Conservation (phyloP, 2,888 invertebrate genomes). For the Tricholauxania praeusta region DNA sequence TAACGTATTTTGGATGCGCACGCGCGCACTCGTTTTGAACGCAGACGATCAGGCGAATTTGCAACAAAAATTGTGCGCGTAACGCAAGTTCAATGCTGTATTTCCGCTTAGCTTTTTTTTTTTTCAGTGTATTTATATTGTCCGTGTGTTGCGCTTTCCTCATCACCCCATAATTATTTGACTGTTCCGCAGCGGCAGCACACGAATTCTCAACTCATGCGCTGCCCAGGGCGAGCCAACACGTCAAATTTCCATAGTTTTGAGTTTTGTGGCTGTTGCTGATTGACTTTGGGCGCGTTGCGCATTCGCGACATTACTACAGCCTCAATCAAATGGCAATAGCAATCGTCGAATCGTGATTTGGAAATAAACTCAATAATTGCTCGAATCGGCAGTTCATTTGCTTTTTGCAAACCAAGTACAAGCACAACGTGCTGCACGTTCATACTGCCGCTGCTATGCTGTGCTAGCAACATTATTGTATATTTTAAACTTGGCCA, state of each 20-base stretch:
- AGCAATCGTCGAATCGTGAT: neutral
- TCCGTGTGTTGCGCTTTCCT: neutral
- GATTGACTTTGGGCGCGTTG: neutral
- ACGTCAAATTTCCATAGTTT: no score
- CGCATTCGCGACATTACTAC: neutral
- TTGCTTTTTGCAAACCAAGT: no score
- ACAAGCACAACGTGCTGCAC: no score
- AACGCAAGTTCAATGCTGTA: neutral
- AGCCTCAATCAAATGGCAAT: neutral
- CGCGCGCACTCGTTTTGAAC: no score
- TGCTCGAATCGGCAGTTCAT: neutral
- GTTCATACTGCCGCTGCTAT: no score
- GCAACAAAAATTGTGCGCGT: neutral
- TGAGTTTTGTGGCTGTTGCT: no score
- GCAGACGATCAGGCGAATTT: neutral
- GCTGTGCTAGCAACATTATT: no score
- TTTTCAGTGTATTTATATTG: neutral
- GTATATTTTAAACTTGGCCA: neutral
- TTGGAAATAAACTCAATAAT: neutral
- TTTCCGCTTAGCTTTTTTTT: no score
- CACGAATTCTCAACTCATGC: neutral
- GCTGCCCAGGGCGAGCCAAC: no score
- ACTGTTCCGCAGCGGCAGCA: neutral
- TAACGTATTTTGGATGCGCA: neutral
- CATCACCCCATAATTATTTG: neutral